These are phyloP conservation scores for Tenthredo distinguenda DNA, from an alignment of 2,888 invertebrate species.

Conservation along the genomic window DNA sequence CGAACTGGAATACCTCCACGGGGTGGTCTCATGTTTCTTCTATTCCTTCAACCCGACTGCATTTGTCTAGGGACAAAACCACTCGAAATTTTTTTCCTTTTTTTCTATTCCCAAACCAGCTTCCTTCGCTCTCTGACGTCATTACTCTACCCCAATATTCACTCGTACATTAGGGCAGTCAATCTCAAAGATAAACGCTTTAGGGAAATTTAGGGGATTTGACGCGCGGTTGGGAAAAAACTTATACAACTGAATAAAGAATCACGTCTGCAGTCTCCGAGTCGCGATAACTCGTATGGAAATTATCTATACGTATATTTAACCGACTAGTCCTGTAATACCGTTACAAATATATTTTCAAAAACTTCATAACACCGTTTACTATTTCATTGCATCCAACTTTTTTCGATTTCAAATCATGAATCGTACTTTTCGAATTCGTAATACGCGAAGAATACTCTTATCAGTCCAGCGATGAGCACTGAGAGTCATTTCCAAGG, in stretches of 20 bases:
- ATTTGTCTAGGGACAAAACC: slow-evolving; percentile 28
- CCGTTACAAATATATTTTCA: neutral
- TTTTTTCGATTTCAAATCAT: neutral
- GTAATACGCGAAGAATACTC: too few relatives aligned
- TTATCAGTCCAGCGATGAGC: neutral
- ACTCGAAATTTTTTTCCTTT: neutral
- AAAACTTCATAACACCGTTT: neutral
- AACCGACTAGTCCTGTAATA: neutral
- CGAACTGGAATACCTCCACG: slow-evolving; percentile 23
- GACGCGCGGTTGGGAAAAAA: neutral
- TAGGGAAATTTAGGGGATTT: neutral
- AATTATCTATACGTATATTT: neutral
- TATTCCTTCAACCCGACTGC: slow-evolving; percentile 8
- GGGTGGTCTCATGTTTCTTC: slow-evolving; percentile 38
- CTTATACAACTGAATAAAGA: neutral
- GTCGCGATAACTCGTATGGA: neutral
- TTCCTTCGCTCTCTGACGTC: neutral
- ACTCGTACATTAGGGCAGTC: neutral
- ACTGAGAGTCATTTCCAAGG: neutral
- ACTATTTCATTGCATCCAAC: neutral
- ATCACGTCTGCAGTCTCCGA: neutral
- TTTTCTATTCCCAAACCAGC: neutral
- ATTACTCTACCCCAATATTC: slow-evolving; percentile 19
- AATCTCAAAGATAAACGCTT: slow-evolving; percentile 1
- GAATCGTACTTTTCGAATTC: neutral